Evolutionary conservation across 2,797 vertebrate species (phyloP).

Genomic region (Acrossocheilus wenchowensis): DNA sequence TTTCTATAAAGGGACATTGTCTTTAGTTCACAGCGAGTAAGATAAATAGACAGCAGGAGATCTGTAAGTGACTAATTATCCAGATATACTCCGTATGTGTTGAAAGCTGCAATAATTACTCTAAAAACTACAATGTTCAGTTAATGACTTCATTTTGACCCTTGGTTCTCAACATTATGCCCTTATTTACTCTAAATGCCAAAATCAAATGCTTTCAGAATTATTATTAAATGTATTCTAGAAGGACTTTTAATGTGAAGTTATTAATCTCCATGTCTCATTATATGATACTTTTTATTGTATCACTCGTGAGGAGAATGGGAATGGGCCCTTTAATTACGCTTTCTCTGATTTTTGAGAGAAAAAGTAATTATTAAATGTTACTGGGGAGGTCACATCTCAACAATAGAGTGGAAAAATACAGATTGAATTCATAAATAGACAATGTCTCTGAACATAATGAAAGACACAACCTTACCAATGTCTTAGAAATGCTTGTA

Average conservation of each 20-base stretch:
- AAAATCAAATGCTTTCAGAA: background rate
- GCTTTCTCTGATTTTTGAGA: background rate
- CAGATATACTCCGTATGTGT: background rate
- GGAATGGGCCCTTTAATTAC: background rate
- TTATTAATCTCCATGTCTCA: background rate
- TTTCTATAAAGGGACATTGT: background rate
- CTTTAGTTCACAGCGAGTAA: background rate
- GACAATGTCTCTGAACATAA: background rate
- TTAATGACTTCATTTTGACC: background rate
- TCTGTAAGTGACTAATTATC: constrained; percentile 7
- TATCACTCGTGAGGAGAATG: background rate
- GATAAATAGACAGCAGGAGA: background rate
- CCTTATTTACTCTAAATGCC: background rate
- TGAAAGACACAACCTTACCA: background rate
- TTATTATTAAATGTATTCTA: background rate
- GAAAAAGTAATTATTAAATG: background rate
- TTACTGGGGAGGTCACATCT: background rate
- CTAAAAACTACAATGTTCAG: background rate
- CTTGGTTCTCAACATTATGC: background rate
- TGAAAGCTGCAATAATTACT: background rate
- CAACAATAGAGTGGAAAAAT: background rate
- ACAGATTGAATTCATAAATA: background rate
- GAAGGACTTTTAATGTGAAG: background rate
- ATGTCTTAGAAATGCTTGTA: background rate
- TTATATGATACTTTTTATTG: background rate